A percentile compares a stretch with the other conserved stretches of the same genome.
These are phyloP conservation scores for Anniella stebbinsi DNA, from an alignment of 2,797 vertebrate genomes.

Conservation along the genomic window DNA sequence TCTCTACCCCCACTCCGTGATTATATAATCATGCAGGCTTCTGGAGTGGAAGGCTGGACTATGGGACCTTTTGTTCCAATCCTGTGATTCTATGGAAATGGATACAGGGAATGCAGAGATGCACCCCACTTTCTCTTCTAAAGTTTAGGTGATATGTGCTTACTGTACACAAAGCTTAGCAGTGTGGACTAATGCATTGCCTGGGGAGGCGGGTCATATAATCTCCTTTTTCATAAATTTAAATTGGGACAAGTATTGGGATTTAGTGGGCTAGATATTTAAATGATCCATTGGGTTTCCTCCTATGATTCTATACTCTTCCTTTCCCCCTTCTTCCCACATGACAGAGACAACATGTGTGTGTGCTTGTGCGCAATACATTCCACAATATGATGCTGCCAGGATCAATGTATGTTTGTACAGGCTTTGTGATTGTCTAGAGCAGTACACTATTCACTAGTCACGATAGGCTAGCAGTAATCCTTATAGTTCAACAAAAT, in stretches of 20 bases:
- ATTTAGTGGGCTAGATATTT: background rate
- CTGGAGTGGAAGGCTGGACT: background rate
- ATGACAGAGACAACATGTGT: background rate
- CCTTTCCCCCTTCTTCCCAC: background rate
- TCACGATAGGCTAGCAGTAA: background rate
- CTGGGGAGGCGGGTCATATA: background rate
- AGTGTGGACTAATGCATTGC: background rate
- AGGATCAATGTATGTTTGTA: background rate
- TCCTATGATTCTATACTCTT: background rate
- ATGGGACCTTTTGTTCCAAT: background rate
- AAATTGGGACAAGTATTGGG: background rate
- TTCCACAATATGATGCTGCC: background rate
- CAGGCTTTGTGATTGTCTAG: background rate
- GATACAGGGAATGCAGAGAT: background rate
- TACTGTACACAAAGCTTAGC: background rate
- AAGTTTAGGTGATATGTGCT: background rate
- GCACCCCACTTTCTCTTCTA: background rate
- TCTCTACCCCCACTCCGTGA: too few species aligned
- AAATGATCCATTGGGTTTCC: background rate
- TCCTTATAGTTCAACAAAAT: background rate
- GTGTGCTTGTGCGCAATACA: background rate
- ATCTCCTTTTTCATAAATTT: background rate
- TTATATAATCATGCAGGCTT: background rate
- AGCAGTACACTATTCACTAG: background rate
- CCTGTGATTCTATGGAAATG: background rate